These are phyloP conservation scores for Morpho deidamia DNA, from an alignment of 2,888 invertebrate species.

Conservation along the genomic window DNA sequence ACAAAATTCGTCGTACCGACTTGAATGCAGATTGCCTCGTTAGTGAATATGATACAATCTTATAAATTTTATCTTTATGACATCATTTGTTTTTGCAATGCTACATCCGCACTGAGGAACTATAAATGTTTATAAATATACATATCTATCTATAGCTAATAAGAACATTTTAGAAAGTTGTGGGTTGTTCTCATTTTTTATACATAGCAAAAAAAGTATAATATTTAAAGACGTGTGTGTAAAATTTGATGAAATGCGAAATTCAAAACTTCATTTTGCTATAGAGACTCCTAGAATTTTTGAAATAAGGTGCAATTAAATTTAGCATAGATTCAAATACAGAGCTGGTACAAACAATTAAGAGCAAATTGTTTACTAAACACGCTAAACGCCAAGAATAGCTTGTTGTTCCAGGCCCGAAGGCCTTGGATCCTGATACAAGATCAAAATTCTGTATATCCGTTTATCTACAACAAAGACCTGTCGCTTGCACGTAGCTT, in stretches of 20 bases:
- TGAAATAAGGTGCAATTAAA: too few species aligned
- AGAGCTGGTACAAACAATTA: conserved; percentile 52
- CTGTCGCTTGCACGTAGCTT: conserved; percentile 55
- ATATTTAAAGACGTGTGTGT: too few species aligned
- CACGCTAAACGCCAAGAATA: conserved; percentile 32
- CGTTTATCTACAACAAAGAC: conserved; percentile 62
- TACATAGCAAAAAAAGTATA: too few species aligned
- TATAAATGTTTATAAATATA: too few species aligned
- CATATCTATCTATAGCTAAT: too few species aligned
- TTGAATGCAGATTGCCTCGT: conserved; percentile 55
- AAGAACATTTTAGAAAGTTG: too few species aligned
- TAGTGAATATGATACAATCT: conserved; percentile 34
- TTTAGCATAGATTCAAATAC: not conserved
- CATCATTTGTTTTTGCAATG: not conserved
- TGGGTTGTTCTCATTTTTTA: too few species aligned
- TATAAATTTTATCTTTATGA: conserved; percentile 19
- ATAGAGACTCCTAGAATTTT: too few species aligned
- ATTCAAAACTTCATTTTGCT: too few species aligned
- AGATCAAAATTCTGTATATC: conserved; percentile 56
- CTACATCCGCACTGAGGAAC: not conserved
- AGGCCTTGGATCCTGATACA: conserved; percentile 54
- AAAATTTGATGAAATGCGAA: too few species aligned
- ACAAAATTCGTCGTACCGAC: conserved; percentile 46
- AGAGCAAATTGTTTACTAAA: conserved; percentile 63
- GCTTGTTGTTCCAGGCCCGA: not conserved